These are phyloP conservation scores for Malacosoma neustria DNA, from an alignment of 2,888 invertebrate species.

Conservation along the genomic window DNA sequence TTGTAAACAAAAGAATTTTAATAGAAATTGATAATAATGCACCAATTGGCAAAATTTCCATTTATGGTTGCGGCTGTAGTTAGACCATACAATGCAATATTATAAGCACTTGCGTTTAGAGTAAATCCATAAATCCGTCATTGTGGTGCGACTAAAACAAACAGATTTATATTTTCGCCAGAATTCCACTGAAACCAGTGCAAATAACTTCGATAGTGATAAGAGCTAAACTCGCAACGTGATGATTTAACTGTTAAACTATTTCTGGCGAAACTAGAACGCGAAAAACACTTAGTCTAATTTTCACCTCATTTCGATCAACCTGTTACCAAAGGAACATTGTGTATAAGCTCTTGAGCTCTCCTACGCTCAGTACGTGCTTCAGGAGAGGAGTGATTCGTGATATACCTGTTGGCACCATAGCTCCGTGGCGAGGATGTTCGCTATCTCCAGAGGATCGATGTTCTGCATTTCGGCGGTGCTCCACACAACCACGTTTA, in stretches of 20 bases:
- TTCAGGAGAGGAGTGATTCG: background rate
- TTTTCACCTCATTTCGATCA: background rate
- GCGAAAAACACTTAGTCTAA: background rate
- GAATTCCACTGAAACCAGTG: slow-evolving; percentile 12
- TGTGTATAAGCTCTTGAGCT: too few relatives aligned
- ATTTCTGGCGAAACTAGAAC: background rate
- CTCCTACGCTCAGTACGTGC: too few relatives aligned
- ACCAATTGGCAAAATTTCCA: too few relatives aligned
- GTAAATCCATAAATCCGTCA: slow-evolving; percentile 36
- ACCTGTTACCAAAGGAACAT: too few relatives aligned
- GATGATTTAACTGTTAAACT: background rate
- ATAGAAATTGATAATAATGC: too few relatives aligned
- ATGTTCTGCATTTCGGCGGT: slow-evolving; percentile 71
- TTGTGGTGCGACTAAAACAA: slow-evolving; percentile 10
- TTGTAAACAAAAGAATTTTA: too few relatives aligned
- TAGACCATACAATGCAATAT: background rate
- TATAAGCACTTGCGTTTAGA: slow-evolving; percentile 28
- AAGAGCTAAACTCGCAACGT: background rate
- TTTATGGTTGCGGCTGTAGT: too few relatives aligned
- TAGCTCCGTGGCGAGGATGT: slow-evolving; percentile 88
- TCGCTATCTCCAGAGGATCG: slow-evolving; percentile 90
- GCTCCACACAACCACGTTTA: slow-evolving; percentile 60
- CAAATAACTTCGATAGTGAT: slow-evolving; percentile 18
- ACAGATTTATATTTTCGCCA: slow-evolving; percentile 16
- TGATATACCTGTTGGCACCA: slow-evolving; percentile 87